Evolutionary conservation across 2,888 invertebrate species (phyloP), one percentile per base, ranked within the genome.

Genomic region (Caenorhabditis sp.): DNA sequence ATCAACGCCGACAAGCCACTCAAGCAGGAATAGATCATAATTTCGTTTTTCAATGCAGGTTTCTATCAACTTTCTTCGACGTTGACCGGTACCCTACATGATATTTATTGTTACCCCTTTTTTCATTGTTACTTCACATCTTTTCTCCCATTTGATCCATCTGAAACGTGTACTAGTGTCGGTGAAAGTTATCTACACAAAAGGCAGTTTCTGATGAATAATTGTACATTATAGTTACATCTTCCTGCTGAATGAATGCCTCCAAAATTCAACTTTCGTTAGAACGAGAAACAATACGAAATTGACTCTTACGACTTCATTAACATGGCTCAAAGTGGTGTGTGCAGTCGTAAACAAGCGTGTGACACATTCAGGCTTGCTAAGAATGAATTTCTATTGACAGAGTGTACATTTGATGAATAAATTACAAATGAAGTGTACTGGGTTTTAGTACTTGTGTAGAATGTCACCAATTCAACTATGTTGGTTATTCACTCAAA

Each of bases 151-250:
- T 38, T 38, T 38, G 38, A 12, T 14, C 26, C 44, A 44, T 70
- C 75, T 66, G 49, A 70, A 70, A 69, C 70, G 69, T 70, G 79
- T 70, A 61, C 35, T 31, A 38, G 68, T 68, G 68, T 76, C 41
- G 54, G 54, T 70, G 61, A 69, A 38, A 58, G 26, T 49, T n/a
- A 61, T 56, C 59, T 26, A 63, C 69, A 41, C 69, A 35, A 61
- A 51, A 69, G 38, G 59, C 68, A 68, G 68, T 79, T 72, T 70
- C 64, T 58, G 69, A 69, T 35, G 68, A 68, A 35, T 16, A 49
- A 59, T 59, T 77, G 76, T 77, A 77, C 69, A 77, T 77, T 77
- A 54, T 49, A 63, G 49, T 73, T 38, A 8, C 26, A 22, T 28
- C 49, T 49, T 44, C 41, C 19, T 75, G 44, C 38, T 51, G 38